These are phyloP conservation scores for Mugil cephalus DNA, from an alignment of 2,113 vertebrate genomes.

Conservation along the genomic window DNA sequence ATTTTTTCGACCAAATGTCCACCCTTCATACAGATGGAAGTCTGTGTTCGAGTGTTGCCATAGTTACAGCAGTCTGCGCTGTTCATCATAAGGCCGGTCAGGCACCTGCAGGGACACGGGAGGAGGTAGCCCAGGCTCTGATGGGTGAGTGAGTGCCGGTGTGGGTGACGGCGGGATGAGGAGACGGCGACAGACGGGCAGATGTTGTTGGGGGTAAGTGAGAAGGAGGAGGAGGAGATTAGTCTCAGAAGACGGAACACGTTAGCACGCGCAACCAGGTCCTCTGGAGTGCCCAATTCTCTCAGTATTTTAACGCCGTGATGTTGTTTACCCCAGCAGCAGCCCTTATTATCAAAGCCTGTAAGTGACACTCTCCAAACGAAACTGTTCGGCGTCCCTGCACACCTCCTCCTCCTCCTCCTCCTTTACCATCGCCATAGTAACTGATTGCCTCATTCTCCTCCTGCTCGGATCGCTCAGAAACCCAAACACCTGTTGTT, in stretches of 20 bases:
- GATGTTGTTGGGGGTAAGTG: slow-evolving; percentile 31
- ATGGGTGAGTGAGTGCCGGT: slow-evolving; percentile 1
- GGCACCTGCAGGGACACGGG: slow-evolving; percentile 44
- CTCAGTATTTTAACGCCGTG: slow-evolving; percentile 48
- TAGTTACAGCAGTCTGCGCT: slow-evolving; percentile 55
- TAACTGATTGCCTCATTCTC: slow-evolving; percentile 71
- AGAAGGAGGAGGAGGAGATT: slow-evolving; percentile 7
- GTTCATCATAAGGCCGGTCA: slow-evolving; percentile 47
- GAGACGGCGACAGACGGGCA: not conserved
- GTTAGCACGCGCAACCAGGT: slow-evolving; percentile 28
- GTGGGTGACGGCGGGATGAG: not conserved
- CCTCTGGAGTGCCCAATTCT: slow-evolving; percentile 53
- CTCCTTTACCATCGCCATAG: slow-evolving; percentile 54
- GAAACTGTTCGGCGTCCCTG: slow-evolving; percentile 31
- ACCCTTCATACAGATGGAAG: slow-evolving; percentile 17
- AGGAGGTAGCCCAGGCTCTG: slow-evolving; percentile 41
- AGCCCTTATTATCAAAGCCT: slow-evolving; percentile 70
- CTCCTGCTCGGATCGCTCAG: slow-evolving; percentile 20
- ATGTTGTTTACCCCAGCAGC: slow-evolving; percentile 74
- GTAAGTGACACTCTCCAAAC: slow-evolving; percentile 67
- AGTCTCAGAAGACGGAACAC: not conserved
- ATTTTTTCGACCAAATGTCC: slow-evolving; percentile 20
- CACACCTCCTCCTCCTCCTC: slow-evolving; percentile 13
- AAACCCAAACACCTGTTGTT: slow-evolving; percentile 60
- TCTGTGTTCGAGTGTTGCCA: slow-evolving; percentile 62